phyloP scores from a whole-genome alignment of 2,113 vertebrate genomes.

The Eidolon helvum region DNA sequence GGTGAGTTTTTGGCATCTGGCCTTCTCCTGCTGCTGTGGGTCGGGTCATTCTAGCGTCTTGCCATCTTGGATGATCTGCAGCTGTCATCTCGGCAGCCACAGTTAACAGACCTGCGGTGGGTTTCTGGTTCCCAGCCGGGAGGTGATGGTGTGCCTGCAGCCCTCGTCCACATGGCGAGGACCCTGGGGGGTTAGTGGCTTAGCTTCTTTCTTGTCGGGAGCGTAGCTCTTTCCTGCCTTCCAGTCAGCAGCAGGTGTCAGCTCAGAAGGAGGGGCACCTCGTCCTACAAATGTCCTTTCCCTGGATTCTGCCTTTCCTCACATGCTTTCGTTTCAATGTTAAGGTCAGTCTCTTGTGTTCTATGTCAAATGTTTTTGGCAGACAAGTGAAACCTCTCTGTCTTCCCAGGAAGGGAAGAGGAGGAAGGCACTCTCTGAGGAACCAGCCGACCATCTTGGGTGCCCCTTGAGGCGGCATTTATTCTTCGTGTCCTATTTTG shows the following conservation, averaged over 20 bases:
- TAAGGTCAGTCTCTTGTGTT: not conserved
- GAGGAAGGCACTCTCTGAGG: not conserved
- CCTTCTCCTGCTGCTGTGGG: not conserved
- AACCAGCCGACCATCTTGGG: not conserved
- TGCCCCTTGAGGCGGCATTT: not conserved
- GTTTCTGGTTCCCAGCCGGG: not conserved
- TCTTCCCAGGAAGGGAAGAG: not conserved
- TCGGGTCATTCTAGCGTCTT: not conserved
- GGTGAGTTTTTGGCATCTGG: slow-evolving; percentile 48
- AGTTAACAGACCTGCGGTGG: not conserved
- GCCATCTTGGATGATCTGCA: slow-evolving; percentile 29
- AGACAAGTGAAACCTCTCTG: not conserved
- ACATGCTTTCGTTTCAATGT: not conserved
- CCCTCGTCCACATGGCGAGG: not conserved
- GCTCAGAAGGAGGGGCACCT: slow-evolving; percentile 36
- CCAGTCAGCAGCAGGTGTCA: slow-evolving; percentile 64
- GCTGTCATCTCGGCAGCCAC: slow-evolving; percentile 42
- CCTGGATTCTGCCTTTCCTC: not conserved
- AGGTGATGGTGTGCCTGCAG: not conserved
- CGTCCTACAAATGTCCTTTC: slow-evolving; percentile 69
- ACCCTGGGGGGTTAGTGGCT: slow-evolving; percentile 40
- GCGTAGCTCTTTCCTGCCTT: not conserved
- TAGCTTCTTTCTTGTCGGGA: not conserved
- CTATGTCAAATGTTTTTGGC: not conserved
- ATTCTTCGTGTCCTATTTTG: not conserved